Evolutionary conservation across 2,797 vertebrate genomes (phyloP), one percentile per base, ranked within the genome.

Genomic region (Peromyscus eremicus): DNA sequence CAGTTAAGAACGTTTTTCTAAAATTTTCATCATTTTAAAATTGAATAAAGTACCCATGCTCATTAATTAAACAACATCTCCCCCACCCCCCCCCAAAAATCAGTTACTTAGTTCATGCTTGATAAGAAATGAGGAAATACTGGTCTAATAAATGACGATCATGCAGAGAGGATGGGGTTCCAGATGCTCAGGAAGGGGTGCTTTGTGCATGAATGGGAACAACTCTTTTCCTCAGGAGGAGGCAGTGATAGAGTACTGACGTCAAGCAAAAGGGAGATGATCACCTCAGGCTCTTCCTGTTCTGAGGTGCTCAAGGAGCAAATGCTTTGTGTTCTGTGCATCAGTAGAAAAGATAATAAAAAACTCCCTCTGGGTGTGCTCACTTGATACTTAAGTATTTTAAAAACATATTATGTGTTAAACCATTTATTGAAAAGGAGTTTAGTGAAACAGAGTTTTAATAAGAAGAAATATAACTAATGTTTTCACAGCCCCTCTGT

Each of bases 21-120:
- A 92, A 91, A 27, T 95, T 92, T 87, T 40, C n/a, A 86, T 11
- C 77, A 81, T 71, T 92, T 87, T 91, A 81, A 94, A 87, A 34
- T 89, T 76, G 11, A 94, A 32, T 62, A 62, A 81, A 89, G 25
- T 95, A 79, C 23, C 27, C 12, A 70, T 87, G 29, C 66, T 62
- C 37, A n/a, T 91, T 88, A 57, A 66, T 71, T 43, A 70, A 94
- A 81, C 21, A 87, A 10, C 12, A 49, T 9, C 4, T 46, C 9
- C 25, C 2, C 8, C 60, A n/a, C 37, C 40, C 27, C 60, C 6
- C n/a, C 23, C 9, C 40, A 1, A 46, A 21, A 13, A 23, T 89
- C 75, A 90, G 7, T 85, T 89, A 70, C 2, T 70, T 79, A 76
- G 4, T 73, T 89, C 77, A 77, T 49, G 49, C 16, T 80, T 95